Evolutionary conservation across 2,113 vertebrate genomes (phyloP), one percentile per base, ranked within the genome.

Genomic region (Dipodomys ordii): DNA sequence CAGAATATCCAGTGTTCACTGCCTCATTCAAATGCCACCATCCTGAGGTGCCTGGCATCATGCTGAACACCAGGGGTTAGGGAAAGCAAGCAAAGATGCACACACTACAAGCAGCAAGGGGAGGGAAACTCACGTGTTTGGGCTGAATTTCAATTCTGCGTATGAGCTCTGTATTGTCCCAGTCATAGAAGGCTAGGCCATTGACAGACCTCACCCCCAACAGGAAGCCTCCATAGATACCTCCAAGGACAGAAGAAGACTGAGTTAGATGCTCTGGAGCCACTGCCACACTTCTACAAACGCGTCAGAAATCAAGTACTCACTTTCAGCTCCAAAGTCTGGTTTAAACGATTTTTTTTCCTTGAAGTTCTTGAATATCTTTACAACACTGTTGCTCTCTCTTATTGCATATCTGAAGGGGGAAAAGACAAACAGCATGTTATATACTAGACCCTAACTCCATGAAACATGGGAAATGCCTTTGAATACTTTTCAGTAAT

Each of bases 341-440:
- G 99, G 99, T 96, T 99, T 99, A 97, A 99, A 99, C 0, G 99
- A 99, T 93, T 99, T 99, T 97, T 99, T 99, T 97, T 99, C 99
- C 97, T 99, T 99, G 97, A 99, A 99, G 76, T 99, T 99, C 97
- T 99, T 99, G 98, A 99, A 99, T 97, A 99, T 99, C 98, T 99
- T 99, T 60, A 99, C 99, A 35, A 99, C 96, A 67, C 99, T 99
- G 98, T 98, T 99, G 98, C 99, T 99, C 96, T 99, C 99, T 93
- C 99, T 98, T 93, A 99, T 99, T 39, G 99, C 99, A 10, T 99
- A 99, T 83, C 99, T 99, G 85, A 71, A 73, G 0, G 3, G 3
- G 7, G 8, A 28, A 30, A 49, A 76, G 39, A 27, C 71, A 96
- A 92, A 96, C 0, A 88, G 72, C 46, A 91, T 74, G 53, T 90